Evolutionary conservation across 2,797 vertebrate genomes (phyloP).

Genomic region (Danio aesculapii): DNA sequence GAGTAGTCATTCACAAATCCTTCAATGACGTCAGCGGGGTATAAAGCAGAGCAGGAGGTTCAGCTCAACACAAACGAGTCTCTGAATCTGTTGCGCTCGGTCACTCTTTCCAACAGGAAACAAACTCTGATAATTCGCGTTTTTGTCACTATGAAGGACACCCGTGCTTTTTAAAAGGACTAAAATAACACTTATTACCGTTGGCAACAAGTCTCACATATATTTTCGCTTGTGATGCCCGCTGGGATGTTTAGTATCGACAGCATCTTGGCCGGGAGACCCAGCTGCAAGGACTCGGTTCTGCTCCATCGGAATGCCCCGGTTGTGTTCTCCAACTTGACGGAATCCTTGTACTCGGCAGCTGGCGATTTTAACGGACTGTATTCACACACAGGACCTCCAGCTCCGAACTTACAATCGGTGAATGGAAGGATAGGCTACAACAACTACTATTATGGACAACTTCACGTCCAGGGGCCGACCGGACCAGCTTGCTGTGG

Average conservation of each 20-base stretch:
- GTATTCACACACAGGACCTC: slow-evolving; percentile 86
- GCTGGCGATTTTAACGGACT: slow-evolving; percentile 89
- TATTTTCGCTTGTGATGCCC: slow-evolving; percentile 83
- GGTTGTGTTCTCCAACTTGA: slow-evolving; percentile 86
- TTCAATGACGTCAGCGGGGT: slow-evolving; percentile 90
- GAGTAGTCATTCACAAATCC: slow-evolving; percentile 82
- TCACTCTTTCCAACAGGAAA: slow-evolving; percentile 9
- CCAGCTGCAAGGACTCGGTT: slow-evolving; percentile 93
- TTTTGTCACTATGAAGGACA: slow-evolving; percentile 69
- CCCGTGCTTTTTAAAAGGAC: slow-evolving; percentile 54
- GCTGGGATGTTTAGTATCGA: slow-evolving; percentile 99
- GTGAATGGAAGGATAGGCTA: slow-evolving; percentile 88
- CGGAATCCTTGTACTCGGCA: slow-evolving; percentile 87
- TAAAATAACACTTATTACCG: slow-evolving; percentile 49
- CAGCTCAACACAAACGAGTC: slow-evolving; percentile 72
- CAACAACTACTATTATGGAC: slow-evolving; percentile 95
- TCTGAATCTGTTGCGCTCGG: slow-evolving; percentile 50
- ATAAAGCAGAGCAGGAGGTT: slow-evolving; percentile 87
- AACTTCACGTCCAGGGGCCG: slow-evolving; percentile 90
- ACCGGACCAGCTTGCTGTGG: slow-evolving; percentile 91
- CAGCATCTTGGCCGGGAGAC: slow-evolving; percentile 94
- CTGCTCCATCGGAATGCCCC: slow-evolving; percentile 86
- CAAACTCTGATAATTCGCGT: slow-evolving; percentile 35
- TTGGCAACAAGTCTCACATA: slow-evolving; percentile 45
- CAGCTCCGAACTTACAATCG: slow-evolving; percentile 81